phyloP scores from a whole-genome alignment of 2,888 invertebrate genomes.

The Mactromeris polynyma region DNA sequence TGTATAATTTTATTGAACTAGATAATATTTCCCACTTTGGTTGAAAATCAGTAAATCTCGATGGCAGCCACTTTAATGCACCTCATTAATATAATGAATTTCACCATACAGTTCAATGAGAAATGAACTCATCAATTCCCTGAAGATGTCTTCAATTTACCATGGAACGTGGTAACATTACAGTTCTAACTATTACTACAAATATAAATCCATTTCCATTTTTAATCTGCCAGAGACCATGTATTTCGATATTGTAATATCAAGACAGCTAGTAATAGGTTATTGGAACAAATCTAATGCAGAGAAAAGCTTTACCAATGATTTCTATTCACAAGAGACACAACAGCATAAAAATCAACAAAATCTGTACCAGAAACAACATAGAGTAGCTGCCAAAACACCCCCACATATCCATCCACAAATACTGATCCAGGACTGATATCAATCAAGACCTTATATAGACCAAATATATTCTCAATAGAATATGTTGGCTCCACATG shows the following conservation, averaged over 20 bases:
- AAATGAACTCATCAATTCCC: background rate
- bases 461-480: background rate
- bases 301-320: background rate
- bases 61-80: background rate
- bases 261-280: background rate
- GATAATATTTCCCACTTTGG: background rate
- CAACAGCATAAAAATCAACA: background rate
- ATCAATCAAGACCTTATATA: background rate
- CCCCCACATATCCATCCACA: background rate
- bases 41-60: background rate
- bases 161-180: background rate
- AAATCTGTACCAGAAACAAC: background rate
- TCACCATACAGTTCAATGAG: background rate
- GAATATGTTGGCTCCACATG: background rate
- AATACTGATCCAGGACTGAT: background rate
- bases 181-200: background rate
- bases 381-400: background rate
- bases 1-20: background rate
- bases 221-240: background rate
- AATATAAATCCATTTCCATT: constrained; percentile 6
- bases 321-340: background rate
- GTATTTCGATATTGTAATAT: background rate
- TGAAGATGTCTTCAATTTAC: background rate
- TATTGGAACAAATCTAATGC: background rate
- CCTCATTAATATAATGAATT: constrained; percentile 11